phyloP scores from a whole-genome alignment of 2,113 vertebrate species.

The Tachysurus vachellii region DNA sequence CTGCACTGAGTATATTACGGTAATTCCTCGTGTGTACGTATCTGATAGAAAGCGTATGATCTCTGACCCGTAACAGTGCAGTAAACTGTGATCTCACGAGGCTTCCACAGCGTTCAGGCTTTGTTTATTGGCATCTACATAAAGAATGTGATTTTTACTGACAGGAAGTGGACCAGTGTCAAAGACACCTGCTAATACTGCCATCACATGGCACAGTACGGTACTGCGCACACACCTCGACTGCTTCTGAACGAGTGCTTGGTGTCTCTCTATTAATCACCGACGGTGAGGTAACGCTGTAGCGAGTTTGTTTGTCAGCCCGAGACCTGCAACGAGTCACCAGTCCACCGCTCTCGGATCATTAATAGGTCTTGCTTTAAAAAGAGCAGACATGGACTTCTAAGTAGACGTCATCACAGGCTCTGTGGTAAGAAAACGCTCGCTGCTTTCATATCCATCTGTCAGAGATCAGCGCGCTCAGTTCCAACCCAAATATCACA shows the following conservation, averaged over 20 bases:
- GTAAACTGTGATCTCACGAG: slow-evolving; percentile 8
- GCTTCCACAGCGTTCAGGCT: not conserved
- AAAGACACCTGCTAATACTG: slow-evolving; percentile 40
- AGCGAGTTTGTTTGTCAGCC: not conserved
- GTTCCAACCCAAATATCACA: slow-evolving; percentile 56
- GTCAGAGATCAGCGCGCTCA: slow-evolving; percentile 49
- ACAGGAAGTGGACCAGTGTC: not conserved
- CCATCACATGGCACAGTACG: slow-evolving; percentile 45
- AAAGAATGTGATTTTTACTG: slow-evolving; percentile 14
- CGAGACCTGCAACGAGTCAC: not conserved
- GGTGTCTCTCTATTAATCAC: slow-evolving; percentile 17
- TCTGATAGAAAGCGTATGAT: slow-evolving; percentile 10
- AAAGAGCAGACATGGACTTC: slow-evolving; percentile 37
- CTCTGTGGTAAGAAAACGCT: slow-evolving; percentile 41
- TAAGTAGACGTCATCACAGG: slow-evolving; percentile 41
- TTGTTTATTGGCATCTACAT: slow-evolving; percentile 18
- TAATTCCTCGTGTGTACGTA: not conserved
- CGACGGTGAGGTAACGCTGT: not conserved
- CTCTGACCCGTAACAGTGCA: not conserved
- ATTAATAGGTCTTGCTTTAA: slow-evolving; percentile 9
- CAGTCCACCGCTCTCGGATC: not conserved
- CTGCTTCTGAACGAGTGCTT: not conserved
- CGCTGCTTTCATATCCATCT: slow-evolving; percentile 47
- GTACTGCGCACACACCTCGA: not conserved
- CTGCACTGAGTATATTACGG: not conserved